Evolutionary conservation across 2,888 invertebrate species (phyloP).

Genomic region (Orthonevra nobilis): DNA sequence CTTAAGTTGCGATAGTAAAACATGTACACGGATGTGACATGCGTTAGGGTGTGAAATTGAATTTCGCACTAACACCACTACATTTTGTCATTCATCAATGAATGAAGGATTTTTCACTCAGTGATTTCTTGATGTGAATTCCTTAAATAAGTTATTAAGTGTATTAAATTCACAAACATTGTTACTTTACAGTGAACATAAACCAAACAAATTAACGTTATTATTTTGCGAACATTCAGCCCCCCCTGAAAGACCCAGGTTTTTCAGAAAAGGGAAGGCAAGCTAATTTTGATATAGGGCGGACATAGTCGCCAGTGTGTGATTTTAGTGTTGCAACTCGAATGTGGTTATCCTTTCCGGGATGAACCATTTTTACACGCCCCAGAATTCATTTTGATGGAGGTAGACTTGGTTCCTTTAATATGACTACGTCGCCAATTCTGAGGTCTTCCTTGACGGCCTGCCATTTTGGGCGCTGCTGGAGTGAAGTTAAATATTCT

Average conservation of each 20-base stretch:
- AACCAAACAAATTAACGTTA: too few species aligned
- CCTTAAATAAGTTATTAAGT: too few species aligned
- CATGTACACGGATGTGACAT: too few species aligned
- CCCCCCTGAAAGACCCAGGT: slow-evolving; percentile 6
- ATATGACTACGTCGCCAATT: slow-evolving; percentile 18
- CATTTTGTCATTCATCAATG: too few species aligned
- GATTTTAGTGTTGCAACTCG: slow-evolving; percentile 25
- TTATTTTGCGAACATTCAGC: slow-evolving; percentile 15
- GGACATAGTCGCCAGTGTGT: slow-evolving; percentile 3
- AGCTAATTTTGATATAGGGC: slow-evolving; percentile 37
- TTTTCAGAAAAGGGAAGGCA: slow-evolving; percentile 6
- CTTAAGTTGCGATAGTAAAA: too few species aligned
- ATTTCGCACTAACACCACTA: too few species aligned
- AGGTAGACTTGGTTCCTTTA: slow-evolving; percentile 25
- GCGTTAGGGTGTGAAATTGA: too few species aligned
- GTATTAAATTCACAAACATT: too few species aligned
- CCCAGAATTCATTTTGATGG: slow-evolving; percentile 50
- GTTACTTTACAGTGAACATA: too few species aligned
- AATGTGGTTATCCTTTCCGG: slow-evolving; percentile 32
- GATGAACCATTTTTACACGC: slow-evolving; percentile 28
- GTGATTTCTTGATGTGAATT: too few species aligned
- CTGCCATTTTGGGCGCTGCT: slow-evolving; percentile 30
- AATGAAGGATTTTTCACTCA: too few species aligned
- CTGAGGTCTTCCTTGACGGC: not conserved
- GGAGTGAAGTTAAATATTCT: slow-evolving; percentile 15